Conservation (phyloP, 1,140 invertebrate genomes). For the Triops longicaudatus region DNA sequence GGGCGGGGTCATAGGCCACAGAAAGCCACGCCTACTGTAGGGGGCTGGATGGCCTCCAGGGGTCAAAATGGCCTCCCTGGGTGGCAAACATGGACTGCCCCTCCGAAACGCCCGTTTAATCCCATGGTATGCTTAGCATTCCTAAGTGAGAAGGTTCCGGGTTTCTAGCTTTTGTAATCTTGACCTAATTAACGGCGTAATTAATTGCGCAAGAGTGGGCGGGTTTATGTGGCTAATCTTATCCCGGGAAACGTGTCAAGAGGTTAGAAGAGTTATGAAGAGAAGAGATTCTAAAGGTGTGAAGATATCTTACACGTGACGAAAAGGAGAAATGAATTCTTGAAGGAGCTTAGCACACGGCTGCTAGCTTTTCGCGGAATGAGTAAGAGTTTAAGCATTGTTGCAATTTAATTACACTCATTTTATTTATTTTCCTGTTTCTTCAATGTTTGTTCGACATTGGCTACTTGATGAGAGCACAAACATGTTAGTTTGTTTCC, state of each 20-base stretch:
- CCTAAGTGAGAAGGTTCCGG: not conserved
- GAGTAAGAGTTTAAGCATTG: too few species aligned
- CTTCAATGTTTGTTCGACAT: not conserved
- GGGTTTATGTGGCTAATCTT: too few species aligned
- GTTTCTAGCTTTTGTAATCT: not conserved
- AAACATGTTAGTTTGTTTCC: not conserved
- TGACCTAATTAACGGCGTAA: not conserved
- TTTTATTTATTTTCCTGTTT: not conserved
- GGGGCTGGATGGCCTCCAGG: not conserved
- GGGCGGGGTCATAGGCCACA: not conserved
- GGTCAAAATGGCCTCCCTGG: not conserved
- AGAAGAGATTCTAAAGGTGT: too few species aligned
- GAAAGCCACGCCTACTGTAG: not conserved
- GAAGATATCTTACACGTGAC: too few species aligned
- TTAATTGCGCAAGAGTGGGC: not conserved
- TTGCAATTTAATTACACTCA: too few species aligned
- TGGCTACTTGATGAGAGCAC: not conserved
- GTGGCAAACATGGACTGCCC: conserved; percentile 23
- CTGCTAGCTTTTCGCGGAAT: too few species aligned
- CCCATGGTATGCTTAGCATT: conserved; percentile 16
- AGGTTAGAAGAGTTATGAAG: too few species aligned
- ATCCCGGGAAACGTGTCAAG: too few species aligned
- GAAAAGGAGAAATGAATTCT: too few species aligned
- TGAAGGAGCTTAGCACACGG: too few species aligned
- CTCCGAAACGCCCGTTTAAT: conserved; percentile 16